Evolutionary conservation across 2,113 vertebrate genomes (phyloP).

Genomic region (Columba janthina): DNA sequence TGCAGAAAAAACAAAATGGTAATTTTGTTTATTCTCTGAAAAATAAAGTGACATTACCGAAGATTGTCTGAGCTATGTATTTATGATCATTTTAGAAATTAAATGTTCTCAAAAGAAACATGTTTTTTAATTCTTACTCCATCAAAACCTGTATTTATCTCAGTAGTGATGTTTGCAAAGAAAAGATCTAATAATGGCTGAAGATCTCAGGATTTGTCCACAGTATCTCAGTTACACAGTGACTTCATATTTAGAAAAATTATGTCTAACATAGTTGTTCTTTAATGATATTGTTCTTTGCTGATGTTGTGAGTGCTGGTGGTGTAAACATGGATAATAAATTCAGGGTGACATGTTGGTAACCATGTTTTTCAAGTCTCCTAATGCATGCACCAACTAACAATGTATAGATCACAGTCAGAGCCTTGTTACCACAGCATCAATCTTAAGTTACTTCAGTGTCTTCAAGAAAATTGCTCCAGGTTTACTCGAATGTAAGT

Average conservation of each 20-base stretch:
- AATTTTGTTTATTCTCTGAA: constrained; percentile 5
- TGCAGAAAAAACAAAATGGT: not conserved
- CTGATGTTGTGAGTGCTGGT: not conserved
- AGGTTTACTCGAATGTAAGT: not conserved
- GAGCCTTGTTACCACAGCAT: not conserved
- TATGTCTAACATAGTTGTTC: not conserved
- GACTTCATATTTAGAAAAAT: not conserved
- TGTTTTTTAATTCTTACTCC: not conserved
- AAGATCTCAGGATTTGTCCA: not conserved
- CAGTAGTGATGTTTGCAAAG: not conserved
- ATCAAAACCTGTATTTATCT: not conserved
- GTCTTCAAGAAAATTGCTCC: not conserved
- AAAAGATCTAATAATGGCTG: not conserved
- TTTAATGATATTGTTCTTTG: not conserved
- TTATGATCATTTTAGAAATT: not conserved
- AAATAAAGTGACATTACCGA: not conserved
- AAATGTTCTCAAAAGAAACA: not conserved
- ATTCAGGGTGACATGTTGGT: not conserved
- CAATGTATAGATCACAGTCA: not conserved
- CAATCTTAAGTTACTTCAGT: not conserved
- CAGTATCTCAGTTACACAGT: not conserved
- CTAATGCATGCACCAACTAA: not conserved
- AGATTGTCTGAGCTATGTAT: not conserved
- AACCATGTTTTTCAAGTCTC: not conserved
- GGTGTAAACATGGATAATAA: not conserved